Base-by-base conservation (phyloP, 2,797 vertebrate genomes). In the Crossoptilon crossoptilon region DNA sequence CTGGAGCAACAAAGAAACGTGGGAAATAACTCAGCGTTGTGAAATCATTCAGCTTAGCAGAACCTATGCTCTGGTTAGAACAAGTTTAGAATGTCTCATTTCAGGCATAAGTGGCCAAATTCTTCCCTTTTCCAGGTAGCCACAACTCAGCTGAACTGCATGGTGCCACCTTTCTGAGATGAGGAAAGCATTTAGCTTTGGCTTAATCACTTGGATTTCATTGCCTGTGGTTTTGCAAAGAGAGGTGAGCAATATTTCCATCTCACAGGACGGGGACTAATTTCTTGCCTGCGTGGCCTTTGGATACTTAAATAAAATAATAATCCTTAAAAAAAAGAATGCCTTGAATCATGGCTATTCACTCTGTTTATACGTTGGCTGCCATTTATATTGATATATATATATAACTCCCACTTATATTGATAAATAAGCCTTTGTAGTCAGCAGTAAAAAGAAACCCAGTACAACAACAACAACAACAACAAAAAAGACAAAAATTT, bases 1-100 rank as follows among this genome's bases (percentile, higher is more conserved):
- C 29, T 49, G 67, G 27, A 94, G 56, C 72, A 89, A 89, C 59
- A 92, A 89, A 92, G 73, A 49, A 95, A 95, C 15, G 0, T 81
- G 94, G 76, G 92, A 95, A 93, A 86, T 91, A 87, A 93, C 33
- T 76, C 44, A 44, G 55, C 18, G n/a, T 44, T 22, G 84, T 78
- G 84, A 91, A 95, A 95, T 89, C 31, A 81, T 73, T 89, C 76
- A 13, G 23, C 72, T 91, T 75, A 87, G 14, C 26, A 75, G 53
- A 41, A 24, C 59, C 63, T 87, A 41, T 11, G 1, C 19, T 60
- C 41, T 64, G 14, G 49, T 76, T 88, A 84, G 82, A 73, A 81
- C 22, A 70, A 91, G n/a, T 76, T 70, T 22, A 90, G 89, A 84
- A 78, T 17, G 44, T 81, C 12, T 73, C 27, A 79, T 79, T 94